Percentiles rank a stretch among this genome's conserved stretches.
Conservation (phyloP, 1,140 invertebrate genomes). For the Meteorus sp. region DNA sequence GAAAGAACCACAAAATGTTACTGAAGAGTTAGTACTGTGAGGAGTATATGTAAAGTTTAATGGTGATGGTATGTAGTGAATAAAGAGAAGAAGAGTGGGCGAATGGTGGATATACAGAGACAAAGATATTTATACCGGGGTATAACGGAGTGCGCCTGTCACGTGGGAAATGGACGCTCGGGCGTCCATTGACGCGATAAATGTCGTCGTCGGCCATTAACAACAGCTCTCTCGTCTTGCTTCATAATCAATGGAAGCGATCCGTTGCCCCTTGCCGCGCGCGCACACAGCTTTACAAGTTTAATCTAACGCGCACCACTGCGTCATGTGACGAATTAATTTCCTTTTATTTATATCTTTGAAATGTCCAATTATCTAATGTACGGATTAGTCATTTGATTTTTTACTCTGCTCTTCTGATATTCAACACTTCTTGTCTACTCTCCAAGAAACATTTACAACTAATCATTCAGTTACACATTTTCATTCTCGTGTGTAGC, state of each 20-base stretch:
- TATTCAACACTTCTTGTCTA: neutral
- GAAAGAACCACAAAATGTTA: too few species aligned
- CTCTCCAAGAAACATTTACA: too few species aligned
- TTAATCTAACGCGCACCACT: too few species aligned
- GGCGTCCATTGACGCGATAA: conserved; percentile 39
- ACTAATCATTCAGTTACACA: too few species aligned
- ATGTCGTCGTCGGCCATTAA: conserved; percentile 39
- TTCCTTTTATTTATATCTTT: conserved; percentile 10
- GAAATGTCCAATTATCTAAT: neutral
- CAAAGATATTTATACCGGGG: conserved; percentile 9
- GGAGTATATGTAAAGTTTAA: too few species aligned
- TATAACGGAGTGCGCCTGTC: conserved; percentile 30
- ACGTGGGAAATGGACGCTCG: conserved; percentile 34
- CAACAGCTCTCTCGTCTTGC: conserved; percentile 25
- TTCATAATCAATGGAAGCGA: conserved; percentile 32
- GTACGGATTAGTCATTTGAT: too few species aligned
- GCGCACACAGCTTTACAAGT: too few species aligned
- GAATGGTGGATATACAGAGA: neutral
- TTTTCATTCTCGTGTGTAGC: too few species aligned
- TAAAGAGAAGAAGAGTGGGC: neutral
- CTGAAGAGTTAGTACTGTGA: too few species aligned
- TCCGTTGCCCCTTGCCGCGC: conserved; percentile 16
- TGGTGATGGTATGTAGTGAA: too few species aligned
- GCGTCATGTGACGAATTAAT: conserved; percentile 26
- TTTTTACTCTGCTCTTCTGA: neutral